Conservation (phyloP, 2,888 invertebrate species). For the Mythimna impura region DNA sequence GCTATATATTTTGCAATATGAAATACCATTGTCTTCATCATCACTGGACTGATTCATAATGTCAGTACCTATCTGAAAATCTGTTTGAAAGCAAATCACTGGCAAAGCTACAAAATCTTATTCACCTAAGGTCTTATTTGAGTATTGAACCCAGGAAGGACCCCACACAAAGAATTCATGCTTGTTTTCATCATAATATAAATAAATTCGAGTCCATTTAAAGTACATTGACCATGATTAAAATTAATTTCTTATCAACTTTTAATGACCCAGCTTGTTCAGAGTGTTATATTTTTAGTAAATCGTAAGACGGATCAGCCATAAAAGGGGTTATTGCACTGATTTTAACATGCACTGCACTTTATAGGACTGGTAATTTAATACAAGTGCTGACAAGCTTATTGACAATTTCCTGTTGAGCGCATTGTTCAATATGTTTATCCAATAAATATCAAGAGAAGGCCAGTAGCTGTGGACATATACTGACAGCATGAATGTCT, state of each 20-base stretch:
- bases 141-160: slow-evolving; percentile 1
- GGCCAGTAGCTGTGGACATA: slow-evolving; percentile 60
- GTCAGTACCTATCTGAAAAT: background rate
- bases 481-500: slow-evolving; percentile 41
- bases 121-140: background rate
- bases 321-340: slow-evolving; percentile 72
- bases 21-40: slow-evolving; percentile 9
- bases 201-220: slow-evolving; percentile 23
- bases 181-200: slow-evolving; percentile 1
- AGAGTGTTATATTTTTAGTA: slow-evolving; percentile 19
- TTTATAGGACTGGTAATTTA: slow-evolving; percentile 63
- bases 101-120: background rate
- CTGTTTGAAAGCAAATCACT: background rate
- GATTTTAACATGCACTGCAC: slow-evolving; percentile 69
- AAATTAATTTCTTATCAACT: slow-evolving; percentile 36
- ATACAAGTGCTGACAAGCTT: slow-evolving; percentile 80
- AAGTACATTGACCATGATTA: slow-evolving; percentile 28
- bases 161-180: background rate
- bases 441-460: slow-evolving; percentile 80
- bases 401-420: slow-evolving; percentile 86
- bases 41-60: background rate
- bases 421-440: slow-evolving; percentile 81
- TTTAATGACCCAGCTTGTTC: slow-evolving; percentile 21
- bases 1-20: background rate
- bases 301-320: slow-evolving; percentile 4